These are phyloP conservation scores for Sebastiscus albofasciatus DNA, from an alignment of 2,797 vertebrate genomes.

Conservation along the genomic window DNA sequence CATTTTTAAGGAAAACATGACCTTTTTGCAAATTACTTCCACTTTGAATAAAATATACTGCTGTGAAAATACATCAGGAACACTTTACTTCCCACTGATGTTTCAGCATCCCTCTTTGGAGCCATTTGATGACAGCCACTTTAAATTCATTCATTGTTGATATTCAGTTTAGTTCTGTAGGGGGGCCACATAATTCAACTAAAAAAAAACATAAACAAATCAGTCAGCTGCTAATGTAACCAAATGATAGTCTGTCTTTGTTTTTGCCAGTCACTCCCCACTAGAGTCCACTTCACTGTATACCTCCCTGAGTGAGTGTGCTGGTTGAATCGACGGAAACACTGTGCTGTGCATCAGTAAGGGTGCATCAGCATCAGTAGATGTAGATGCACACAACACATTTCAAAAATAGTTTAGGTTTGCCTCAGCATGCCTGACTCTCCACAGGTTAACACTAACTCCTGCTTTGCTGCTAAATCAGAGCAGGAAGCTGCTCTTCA, in stretches of 20 bases:
- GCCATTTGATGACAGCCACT: conserved; percentile 20
- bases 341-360: background rate
- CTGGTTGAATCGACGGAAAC: background rate
- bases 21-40: conserved; percentile 32
- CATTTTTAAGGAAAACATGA: conserved; percentile 13
- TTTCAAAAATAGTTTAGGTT: background rate
- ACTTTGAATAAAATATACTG: conserved; percentile 39
- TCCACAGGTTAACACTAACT: background rate
- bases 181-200: background rate
- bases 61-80: conserved; percentile 41
- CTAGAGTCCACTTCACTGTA: background rate
- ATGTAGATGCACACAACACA: background rate
- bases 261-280: conserved; percentile 2
- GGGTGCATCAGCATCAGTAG: background rate
- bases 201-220: conserved; percentile 23
- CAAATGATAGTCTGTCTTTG: conserved; percentile 27
- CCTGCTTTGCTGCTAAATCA: background rate
- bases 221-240: conserved; percentile 35
- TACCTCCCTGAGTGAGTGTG: conserved; percentile 33
- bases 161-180: conserved; percentile 29
- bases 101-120: background rate
- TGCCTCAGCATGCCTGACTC: background rate
- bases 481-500: background rate
- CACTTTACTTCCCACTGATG: conserved; percentile 2
- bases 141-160: conserved; percentile 36